Base-by-base conservation (phyloP, 2,888 invertebrate species). In the Sinodicranocentrus sp. region DNA sequence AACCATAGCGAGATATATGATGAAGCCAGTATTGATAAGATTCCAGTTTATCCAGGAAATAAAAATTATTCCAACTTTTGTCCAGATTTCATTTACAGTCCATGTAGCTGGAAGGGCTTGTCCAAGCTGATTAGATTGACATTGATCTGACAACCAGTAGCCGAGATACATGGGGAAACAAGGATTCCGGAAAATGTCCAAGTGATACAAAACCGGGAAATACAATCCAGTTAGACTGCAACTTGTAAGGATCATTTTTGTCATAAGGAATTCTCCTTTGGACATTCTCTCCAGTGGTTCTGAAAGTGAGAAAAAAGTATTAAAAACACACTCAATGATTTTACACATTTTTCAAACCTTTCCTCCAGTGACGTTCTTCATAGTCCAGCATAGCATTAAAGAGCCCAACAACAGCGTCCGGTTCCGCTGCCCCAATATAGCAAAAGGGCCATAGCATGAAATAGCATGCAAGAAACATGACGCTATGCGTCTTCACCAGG, bases 131-230 rank as follows among this genome's bases (percentile, higher is more conserved):
- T 54, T 23, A 3, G 0, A 5, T 21, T 52, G 10, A 25, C 76
- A 76, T 3, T 25, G 76, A 13, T 52, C 25, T 13, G 33, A 52
- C 2, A 52, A 2, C 65, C 52, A 65, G 19, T 33, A 76, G 13
- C 65, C 65, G 2, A 54, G 44, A 21, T 67, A 65, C 33, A 76
- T n/a, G 6, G 76, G 76, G 25, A 54, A 76, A 15, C 76, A 76
- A n/a, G 76, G 76, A 65, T 76, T 76, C 17, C 76, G 28, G 6
- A 67, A 8, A 0, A 76, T 52, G 23, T 76, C 76, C 15, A 76
- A 19, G 23, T 52, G 63, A 8, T 75, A 76, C 0, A 52, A n/a
- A 6, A 33, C 2, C 3, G 76, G 33, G n/a, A 10, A 25, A n/a
- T 13, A 6, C 3, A 63, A 10, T 33, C 67, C 76, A 3, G 65